phyloP scores from a whole-genome alignment of 2,797 vertebrate genomes.

The Cottoperca gobio region DNA sequence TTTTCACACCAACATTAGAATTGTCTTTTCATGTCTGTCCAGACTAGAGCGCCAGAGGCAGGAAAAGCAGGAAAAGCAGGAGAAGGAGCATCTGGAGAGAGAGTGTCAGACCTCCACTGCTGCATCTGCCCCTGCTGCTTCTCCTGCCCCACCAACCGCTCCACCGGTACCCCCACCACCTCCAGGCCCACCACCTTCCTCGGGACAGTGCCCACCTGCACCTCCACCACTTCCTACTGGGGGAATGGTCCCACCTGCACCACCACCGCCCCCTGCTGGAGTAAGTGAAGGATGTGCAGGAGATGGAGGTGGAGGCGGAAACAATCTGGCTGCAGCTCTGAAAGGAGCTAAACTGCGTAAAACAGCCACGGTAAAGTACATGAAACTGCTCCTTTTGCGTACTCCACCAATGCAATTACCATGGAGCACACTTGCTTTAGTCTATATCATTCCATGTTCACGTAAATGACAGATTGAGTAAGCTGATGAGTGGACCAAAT shows the following conservation, averaged over 20 bases:
- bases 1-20: not conserved
- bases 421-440: not conserved
- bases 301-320: slow-evolving; percentile 51
- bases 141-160: slow-evolving; percentile 40
- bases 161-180: slow-evolving; percentile 49
- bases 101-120: slow-evolving; percentile 57
- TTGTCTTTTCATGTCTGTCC: not conserved
- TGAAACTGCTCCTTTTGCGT: not conserved
- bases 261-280: slow-evolving; percentile 67
- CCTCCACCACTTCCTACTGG: slow-evolving; percentile 75
- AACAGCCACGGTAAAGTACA: slow-evolving; percentile 81
- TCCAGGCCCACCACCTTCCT: slow-evolving; percentile 59
- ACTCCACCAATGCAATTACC: not conserved
- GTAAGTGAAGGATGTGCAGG: slow-evolving; percentile 66
- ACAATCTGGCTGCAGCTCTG: slow-evolving; percentile 85
- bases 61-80: slow-evolving; percentile 70
- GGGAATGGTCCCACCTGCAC: slow-evolving; percentile 67
- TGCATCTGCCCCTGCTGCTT: slow-evolving; percentile 24
- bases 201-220: slow-evolving; percentile 69
- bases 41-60: slow-evolving; percentile 74
- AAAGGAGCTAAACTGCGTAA: slow-evolving; percentile 90
- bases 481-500: not conserved
- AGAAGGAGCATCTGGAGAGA: slow-evolving; percentile 56
- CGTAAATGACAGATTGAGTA: not conserved
- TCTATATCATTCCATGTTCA: not conserved